Evolutionary conservation across 2,888 invertebrate genomes (phyloP).

Genomic region (Allophyes oxyacanthae): DNA sequence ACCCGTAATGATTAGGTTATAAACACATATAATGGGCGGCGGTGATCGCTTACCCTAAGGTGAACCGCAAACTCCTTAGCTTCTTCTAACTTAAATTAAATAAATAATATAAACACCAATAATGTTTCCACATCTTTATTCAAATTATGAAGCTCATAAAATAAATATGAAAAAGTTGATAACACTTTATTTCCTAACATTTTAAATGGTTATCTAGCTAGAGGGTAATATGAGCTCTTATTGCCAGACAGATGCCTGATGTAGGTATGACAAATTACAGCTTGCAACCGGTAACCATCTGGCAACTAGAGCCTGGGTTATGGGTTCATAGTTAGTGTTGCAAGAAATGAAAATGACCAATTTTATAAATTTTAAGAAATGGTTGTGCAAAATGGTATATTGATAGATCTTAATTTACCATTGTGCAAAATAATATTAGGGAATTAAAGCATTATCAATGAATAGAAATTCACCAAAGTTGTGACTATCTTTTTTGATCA

Average conservation of each 20-base stretch:
- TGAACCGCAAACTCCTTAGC: too few relatives aligned
- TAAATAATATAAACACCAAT: constrained; percentile 22
- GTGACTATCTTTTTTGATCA: constrained; percentile 81
- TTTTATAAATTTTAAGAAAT: background rate
- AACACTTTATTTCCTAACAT: constrained; percentile 59
- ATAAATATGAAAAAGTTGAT: constrained; percentile 91
- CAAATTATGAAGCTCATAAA: constrained; percentile 94
- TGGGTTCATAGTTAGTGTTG: background rate
- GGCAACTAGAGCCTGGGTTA: too few relatives aligned
- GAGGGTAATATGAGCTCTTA: too few relatives aligned
- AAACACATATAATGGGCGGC: too few relatives aligned
- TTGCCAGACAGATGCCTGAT: too few relatives aligned
- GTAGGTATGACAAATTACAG: too few relatives aligned
- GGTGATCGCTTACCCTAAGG: too few relatives aligned
- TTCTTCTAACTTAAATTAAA: background rate
- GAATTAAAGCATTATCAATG: constrained; percentile 66
- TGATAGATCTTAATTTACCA: constrained; percentile 1
- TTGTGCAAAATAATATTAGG: constrained; percentile 4
- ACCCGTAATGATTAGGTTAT: too few relatives aligned
- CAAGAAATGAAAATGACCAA: background rate
- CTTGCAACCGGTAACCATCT: too few relatives aligned
- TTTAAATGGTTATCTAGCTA: too few relatives aligned
- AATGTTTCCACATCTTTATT: constrained; percentile 33
- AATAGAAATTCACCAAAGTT: constrained; percentile 57
- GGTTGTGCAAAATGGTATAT: too few relatives aligned